Conservation (phyloP, 37 sponge, comb jelly and placozoan genomes). For the Chondrilla cf. caribensis region DNA sequence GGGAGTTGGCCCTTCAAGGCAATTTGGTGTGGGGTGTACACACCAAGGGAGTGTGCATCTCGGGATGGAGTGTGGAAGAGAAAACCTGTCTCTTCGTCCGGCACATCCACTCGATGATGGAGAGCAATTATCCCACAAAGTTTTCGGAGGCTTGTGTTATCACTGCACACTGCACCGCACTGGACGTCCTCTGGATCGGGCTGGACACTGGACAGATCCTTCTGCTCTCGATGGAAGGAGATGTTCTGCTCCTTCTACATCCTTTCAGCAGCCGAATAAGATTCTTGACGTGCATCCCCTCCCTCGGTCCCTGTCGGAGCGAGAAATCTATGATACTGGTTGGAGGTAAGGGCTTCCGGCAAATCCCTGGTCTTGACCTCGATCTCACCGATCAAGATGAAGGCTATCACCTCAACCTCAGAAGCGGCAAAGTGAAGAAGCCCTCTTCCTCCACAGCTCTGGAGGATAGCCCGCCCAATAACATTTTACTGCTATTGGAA, state of each 20-base stretch:
- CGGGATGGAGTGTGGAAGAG: neutral
- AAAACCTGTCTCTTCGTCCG: neutral
- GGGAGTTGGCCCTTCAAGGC: constrained; percentile 2
- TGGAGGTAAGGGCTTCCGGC: neutral
- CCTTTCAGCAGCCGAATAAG: neutral
- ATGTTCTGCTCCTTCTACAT: neutral
- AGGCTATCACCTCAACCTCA: neutral
- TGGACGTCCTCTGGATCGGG: constrained; percentile 18
- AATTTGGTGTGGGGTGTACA: constrained; percentile 9
- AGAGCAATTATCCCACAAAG: neutral
- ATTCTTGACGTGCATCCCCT: neutral
- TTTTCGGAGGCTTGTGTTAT: neutral
- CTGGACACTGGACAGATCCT: constrained; percentile 14
- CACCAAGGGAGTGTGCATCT: neutral
- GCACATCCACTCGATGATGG: neutral
- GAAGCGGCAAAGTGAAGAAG: neutral
- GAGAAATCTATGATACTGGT: neutral
- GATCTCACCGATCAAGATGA: neutral
- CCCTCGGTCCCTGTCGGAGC: constrained; percentile 9
- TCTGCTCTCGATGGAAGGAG: neutral
- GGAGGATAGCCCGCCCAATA: too few relatives aligned
- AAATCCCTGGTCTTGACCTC: neutral
- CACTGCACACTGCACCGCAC: constrained; percentile 6
- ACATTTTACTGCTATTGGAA: neutral
- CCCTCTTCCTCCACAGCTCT: too few relatives aligned